These are phyloP conservation scores for Gastracanthus pulcherrimus DNA, from an alignment of 2,888 invertebrate genomes.

Conservation along the genomic window DNA sequence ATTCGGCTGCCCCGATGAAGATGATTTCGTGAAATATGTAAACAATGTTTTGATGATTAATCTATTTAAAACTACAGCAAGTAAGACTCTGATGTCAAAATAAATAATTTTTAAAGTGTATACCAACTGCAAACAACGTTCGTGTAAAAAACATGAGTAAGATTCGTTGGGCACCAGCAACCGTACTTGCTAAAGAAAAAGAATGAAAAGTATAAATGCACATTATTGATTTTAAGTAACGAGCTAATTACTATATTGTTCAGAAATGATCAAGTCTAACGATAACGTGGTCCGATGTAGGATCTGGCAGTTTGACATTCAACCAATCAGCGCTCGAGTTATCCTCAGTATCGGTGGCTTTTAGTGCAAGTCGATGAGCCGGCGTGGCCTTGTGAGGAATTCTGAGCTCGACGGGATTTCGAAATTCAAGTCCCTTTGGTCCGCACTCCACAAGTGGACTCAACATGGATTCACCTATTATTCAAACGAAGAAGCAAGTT, in stretches of 20 bases:
- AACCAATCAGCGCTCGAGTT: slow-evolving; percentile 92
- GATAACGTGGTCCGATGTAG: slow-evolving; percentile 91
- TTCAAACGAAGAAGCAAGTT: slow-evolving; percentile 22
- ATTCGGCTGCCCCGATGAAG: slow-evolving; percentile 11
- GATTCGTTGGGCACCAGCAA: not conserved
- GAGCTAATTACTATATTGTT: slow-evolving; percentile 57
- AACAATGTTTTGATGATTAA: not conserved
- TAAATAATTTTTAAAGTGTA: not conserved
- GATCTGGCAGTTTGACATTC: slow-evolving; percentile 90
- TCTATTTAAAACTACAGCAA: not conserved
- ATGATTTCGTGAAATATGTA: not conserved
- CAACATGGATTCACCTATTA: slow-evolving; percentile 93
- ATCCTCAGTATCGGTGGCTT: slow-evolving; percentile 90
- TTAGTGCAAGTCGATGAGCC: slow-evolving; percentile 87
- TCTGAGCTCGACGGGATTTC: slow-evolving; percentile 92
- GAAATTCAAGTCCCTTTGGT: slow-evolving; percentile 94
- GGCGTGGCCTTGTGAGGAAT: slow-evolving; percentile 92
- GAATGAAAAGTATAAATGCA: not conserved
- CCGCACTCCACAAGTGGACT: slow-evolving; percentile 98
- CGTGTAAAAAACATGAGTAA: slow-evolving; percentile 5
- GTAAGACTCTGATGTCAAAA: not conserved
- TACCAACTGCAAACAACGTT: slow-evolving; percentile 7
- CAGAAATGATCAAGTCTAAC: slow-evolving; percentile 95
- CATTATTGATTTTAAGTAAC: slow-evolving; percentile 3
- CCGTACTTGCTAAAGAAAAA: not conserved